Evolutionary conservation across 2,888 invertebrate genomes (phyloP).

Genomic region (Leptarthrus brevirostris): DNA sequence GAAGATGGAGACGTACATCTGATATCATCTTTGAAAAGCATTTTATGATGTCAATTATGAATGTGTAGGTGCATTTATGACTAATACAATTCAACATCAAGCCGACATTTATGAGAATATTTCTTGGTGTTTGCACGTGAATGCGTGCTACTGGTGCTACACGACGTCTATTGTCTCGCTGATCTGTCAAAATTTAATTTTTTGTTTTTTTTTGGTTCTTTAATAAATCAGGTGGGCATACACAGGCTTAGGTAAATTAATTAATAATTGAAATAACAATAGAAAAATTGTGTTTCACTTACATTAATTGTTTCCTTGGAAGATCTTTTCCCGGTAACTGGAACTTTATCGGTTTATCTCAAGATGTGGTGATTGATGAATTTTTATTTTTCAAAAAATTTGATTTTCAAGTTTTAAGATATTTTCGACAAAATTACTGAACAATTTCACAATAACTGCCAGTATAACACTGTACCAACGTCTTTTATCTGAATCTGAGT

Average conservation of each 20-base stretch:
- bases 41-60: conserved; percentile 34
- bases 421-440: not conserved
- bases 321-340: conserved; percentile 21
- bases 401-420: not conserved
- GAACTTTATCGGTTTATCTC: not conserved
- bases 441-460: not conserved
- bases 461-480: not conserved
- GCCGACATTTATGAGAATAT: not conserved
- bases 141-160: conserved; percentile 9
- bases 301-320: conserved; percentile 31
- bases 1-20: not conserved
- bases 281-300: not conserved
- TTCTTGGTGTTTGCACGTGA: conserved; percentile 24
- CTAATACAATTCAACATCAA: not conserved
- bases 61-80: conserved; percentile 38
- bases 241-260: not conserved
- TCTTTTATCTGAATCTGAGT: not conserved
- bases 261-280: too few relatives aligned
- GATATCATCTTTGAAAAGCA: conserved; percentile 34
- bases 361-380: not conserved
- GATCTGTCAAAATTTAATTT: not conserved
- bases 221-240: not conserved
- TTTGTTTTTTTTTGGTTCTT: not conserved
- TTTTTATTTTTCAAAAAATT: not conserved
- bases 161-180: not conserved